phyloP scores from a whole-genome alignment of 2,113 vertebrate species.

The Galeopterus variegatus region DNA sequence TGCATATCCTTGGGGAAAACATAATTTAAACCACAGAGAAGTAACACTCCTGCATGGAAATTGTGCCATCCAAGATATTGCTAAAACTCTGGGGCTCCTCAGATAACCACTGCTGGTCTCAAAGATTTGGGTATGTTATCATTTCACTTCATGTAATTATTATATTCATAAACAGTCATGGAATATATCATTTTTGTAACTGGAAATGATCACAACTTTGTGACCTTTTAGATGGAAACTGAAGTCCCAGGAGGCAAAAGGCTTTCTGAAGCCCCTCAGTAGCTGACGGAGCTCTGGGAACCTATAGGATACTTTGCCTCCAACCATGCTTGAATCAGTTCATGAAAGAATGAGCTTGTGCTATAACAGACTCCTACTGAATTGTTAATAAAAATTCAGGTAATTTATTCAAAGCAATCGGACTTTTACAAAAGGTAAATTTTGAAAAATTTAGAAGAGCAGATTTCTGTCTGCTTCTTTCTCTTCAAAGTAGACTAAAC shows the following conservation, averaged over 20 bases:
- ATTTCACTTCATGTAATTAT: slow-evolving; percentile 33
- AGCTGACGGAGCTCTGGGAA: not conserved
- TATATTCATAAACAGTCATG: not conserved
- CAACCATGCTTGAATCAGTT: not conserved
- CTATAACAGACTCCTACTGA: slow-evolving; percentile 1
- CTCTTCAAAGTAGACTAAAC: slow-evolving; percentile 15
- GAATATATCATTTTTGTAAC: slow-evolving; percentile 11
- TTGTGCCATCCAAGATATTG: not conserved
- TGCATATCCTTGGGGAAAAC: slow-evolving; percentile 22
- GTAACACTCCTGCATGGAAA: not conserved
- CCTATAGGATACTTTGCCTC: not conserved
- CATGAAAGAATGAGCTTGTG: not conserved
- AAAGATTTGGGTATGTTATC: not conserved
- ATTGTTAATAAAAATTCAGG: slow-evolving; percentile 64
- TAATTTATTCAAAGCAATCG: slow-evolving; percentile 54
- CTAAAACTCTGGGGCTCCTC: not conserved
- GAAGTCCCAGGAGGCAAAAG: not conserved
- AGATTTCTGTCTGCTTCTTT: slow-evolving; percentile 3
- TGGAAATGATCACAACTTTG: slow-evolving; percentile 7
- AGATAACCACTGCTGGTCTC: not conserved
- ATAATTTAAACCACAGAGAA: slow-evolving; percentile 47
- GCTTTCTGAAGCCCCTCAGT: no score
- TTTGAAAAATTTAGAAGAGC: slow-evolving; percentile 37
- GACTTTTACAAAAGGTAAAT: slow-evolving; percentile 6
- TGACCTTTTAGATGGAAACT: not conserved